Conservation (phyloP, 2,888 invertebrate genomes). For the Danaus chrysippus region DNA sequence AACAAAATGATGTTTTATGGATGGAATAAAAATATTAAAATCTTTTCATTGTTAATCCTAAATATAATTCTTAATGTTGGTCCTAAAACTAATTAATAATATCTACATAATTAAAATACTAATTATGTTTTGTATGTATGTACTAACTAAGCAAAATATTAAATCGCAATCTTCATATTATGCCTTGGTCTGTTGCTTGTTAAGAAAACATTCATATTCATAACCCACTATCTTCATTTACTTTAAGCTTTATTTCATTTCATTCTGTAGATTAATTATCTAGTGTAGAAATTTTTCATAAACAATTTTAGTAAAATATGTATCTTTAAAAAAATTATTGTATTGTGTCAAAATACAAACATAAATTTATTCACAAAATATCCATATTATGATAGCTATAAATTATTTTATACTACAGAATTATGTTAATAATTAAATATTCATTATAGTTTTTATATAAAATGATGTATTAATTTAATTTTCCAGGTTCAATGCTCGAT, state of each 20-base stretch:
- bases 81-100: background rate
- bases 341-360: no score
- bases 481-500: conserved; percentile 81
- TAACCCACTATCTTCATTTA: no score
- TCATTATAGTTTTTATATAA: background rate
- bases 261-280: no score
- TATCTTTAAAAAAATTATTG: no score
- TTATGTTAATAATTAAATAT: background rate
- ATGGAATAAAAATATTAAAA: no score
- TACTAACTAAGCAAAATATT: conserved; percentile 35
- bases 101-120: conserved; percentile 4
- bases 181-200: conserved; percentile 75
- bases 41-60: no score
- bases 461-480: conserved; percentile 25
- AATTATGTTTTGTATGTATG: conserved; percentile 8
- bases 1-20: no score
- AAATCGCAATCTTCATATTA: conserved; percentile 67
- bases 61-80: no score
- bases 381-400: background rate
- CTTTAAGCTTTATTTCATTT: no score
- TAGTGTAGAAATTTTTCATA: no score
- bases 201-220: background rate
- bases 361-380: background rate
- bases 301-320: no score
- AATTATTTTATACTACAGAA: no score